Percentiles rank a stretch among this genome's conserved stretches.
Conservation (phyloP, 2,888 invertebrate genomes). For the Arge pagana region DNA sequence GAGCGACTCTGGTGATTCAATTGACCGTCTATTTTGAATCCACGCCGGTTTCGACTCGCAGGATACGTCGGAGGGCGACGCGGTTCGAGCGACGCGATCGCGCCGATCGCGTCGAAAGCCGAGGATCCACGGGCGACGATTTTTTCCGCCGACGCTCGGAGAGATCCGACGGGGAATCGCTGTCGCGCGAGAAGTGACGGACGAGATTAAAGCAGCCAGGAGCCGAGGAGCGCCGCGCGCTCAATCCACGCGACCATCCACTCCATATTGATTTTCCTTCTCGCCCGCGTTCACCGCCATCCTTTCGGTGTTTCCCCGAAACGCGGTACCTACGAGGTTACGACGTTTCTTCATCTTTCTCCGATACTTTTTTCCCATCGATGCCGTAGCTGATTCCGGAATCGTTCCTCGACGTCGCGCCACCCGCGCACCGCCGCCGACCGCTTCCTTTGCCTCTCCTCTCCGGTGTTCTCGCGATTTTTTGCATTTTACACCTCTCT, state of each 20-base stretch:
- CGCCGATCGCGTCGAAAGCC: not conserved
- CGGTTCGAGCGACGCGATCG: too few relatives aligned
- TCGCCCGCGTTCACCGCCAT: constrained; percentile 15
- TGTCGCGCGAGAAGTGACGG: constrained; percentile 17
- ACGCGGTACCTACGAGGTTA: constrained; percentile 41
- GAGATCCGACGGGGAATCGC: not conserved
- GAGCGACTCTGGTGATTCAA: constrained; percentile 21
- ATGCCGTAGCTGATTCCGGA: too few relatives aligned
- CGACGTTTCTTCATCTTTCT: constrained; percentile 46
- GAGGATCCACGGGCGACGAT: not conserved
- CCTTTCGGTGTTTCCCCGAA: constrained; percentile 45
- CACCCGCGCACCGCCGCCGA: not conserved
- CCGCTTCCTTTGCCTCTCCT: not conserved
- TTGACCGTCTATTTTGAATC: constrained; percentile 17
- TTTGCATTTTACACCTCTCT: not conserved
- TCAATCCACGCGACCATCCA: constrained; percentile 32
- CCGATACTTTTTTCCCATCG: constrained; percentile 15
- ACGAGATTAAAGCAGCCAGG: constrained; percentile 9
- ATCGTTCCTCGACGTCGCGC: not conserved
- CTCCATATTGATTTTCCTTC: constrained; percentile 44
- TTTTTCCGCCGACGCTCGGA: not conserved
- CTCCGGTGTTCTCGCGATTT: not conserved
- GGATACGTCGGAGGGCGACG: constrained; percentile 36
- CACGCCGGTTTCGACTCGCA: constrained; percentile 2
- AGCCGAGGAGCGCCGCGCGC: constrained; percentile 31